phyloP scores from a whole-genome alignment of 2,797 vertebrate genomes.

The Trematomus bernacchii region DNA sequence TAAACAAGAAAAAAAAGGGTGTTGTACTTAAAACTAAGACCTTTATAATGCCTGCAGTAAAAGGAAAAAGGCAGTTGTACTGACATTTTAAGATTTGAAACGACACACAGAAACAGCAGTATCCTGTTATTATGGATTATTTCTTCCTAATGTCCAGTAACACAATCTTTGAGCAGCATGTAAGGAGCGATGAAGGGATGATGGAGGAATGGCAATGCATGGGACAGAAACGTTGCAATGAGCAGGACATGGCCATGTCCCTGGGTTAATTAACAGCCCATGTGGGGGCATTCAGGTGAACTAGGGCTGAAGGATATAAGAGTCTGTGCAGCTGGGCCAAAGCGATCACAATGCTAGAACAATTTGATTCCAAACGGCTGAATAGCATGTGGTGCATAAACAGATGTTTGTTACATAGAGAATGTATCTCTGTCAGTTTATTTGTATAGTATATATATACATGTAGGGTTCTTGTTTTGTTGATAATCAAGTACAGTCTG shows the following conservation, averaged over 20 bases:
- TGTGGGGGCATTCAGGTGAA: slow-evolving; percentile 55
- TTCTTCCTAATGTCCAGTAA: slow-evolving; percentile 25
- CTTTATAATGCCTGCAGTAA: neutral
- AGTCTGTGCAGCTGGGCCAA: slow-evolving; percentile 23
- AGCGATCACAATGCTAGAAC: slow-evolving; percentile 14
- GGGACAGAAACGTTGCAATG: slow-evolving; percentile 35
- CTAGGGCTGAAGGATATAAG: slow-evolving; percentile 31
- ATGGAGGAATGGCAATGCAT: slow-evolving; percentile 29
- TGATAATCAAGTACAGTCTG: neutral
- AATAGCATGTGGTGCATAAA: slow-evolving; percentile 14
- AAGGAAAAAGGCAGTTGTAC: neutral
- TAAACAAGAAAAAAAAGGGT: neutral
- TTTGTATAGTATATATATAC: neutral
- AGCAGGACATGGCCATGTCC: slow-evolving; percentile 44
- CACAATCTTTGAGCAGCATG: slow-evolving; percentile 10
- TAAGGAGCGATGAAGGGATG: slow-evolving; percentile 24
- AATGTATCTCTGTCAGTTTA: neutral
- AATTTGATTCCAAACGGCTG: slow-evolving; percentile 33
- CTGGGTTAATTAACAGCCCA: slow-evolving; percentile 62
- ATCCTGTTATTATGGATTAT: slow-evolving; percentile 23
- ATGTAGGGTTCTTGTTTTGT: neutral
- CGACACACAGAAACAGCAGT: neutral
- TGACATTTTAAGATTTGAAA: slow-evolving; percentile 19
- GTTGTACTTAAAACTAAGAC: neutral
- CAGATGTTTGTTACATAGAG: neutral